These are phyloP conservation scores for Zoanthus sansibaricus DNA, from an alignment of 92 coral and sea anemone species.

Conservation along the genomic window DNA sequence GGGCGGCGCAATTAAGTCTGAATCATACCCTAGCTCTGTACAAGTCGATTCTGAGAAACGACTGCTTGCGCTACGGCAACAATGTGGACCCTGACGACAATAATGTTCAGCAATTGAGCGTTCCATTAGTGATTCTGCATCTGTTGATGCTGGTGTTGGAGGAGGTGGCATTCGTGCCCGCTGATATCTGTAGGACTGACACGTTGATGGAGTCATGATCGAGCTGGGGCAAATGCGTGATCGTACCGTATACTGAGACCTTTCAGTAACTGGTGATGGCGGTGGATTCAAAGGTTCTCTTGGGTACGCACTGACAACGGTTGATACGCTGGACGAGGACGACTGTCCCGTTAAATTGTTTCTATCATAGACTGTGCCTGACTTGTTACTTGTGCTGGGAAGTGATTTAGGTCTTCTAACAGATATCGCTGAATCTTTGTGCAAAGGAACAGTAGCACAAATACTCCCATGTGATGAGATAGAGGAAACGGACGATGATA, in stretches of 20 bases:
- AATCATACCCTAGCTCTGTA: slow-evolving; percentile 83
- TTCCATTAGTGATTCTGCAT: slow-evolving; percentile 80
- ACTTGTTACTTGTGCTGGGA: slow-evolving; percentile 75
- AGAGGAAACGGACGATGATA: slow-evolving; percentile 66
- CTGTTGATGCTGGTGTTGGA: slow-evolving; percentile 94
- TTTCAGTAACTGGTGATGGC: slow-evolving; percentile 97
- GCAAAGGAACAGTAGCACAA: slow-evolving; percentile 62
- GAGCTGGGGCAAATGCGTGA: slow-evolving; percentile 90
- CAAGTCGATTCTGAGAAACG: slow-evolving; percentile 74
- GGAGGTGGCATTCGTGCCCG: slow-evolving; percentile 95
- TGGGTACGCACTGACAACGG: slow-evolving; percentile 85
- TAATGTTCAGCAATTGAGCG: slow-evolving; percentile 69
- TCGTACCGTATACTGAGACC: slow-evolving; percentile 86
- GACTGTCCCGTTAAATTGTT: slow-evolving; percentile 93
- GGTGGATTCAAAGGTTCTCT: slow-evolving; percentile 94
- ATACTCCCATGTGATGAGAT: slow-evolving; percentile 72
- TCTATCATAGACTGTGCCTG: slow-evolving; percentile 94
- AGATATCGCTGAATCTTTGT: slow-evolving; percentile 71
- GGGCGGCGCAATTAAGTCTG: slow-evolving; percentile 94
- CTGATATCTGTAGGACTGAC: slow-evolving; percentile 83
- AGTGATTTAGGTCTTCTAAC: slow-evolving; percentile 64
- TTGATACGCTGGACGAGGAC: slow-evolving; percentile 87
- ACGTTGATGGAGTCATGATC: slow-evolving; percentile 90
- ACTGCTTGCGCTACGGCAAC: slow-evolving; percentile 69
- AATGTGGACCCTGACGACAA: slow-evolving; percentile 76